A percentile compares a stretch with the other conserved stretches of the same genome.
phyloP scores from a whole-genome alignment of 2,113 vertebrate genomes.

The Salvelinus sp. region DNA sequence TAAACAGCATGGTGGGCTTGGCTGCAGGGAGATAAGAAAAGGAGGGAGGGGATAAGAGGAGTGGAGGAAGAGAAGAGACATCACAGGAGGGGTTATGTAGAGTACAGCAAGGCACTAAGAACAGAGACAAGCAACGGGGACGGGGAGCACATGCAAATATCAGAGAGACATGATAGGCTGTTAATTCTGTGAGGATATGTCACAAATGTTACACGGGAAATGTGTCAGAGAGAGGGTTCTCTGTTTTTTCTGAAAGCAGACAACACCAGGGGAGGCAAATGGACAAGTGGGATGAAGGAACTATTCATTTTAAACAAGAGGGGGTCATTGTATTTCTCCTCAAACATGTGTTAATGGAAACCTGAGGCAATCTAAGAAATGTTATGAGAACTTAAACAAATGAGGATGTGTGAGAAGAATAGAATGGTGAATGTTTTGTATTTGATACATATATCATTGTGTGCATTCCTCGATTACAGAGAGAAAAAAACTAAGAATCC shows the following conservation, averaged over 20 bases:
- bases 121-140: background rate
- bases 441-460: too few relatives aligned
- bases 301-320: background rate
- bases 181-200: too few relatives aligned
- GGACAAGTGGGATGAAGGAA: background rate
- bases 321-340: background rate
- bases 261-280: background rate
- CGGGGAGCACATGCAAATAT: too few relatives aligned
- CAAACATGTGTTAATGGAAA: background rate
- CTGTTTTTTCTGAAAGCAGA: background rate
- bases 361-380: background rate
- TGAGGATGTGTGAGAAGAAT: too few relatives aligned
- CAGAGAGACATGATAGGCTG: too few relatives aligned
- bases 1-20: conserved; percentile 88
- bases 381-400: background rate
- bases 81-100: background rate
- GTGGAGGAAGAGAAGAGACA: too few relatives aligned
- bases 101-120: background rate
- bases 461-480: too few relatives aligned
- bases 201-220: too few relatives aligned
- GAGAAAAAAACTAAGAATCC: background rate
- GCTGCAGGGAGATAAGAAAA: conserved; percentile 25
- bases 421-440: too few relatives aligned
- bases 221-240: too few relatives aligned
- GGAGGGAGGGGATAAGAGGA: background rate